Percentiles rank a stretch among this genome's conserved stretches.
Conservation (phyloP, 2,888 invertebrate species). For the Digitonthophagus gazella region DNA sequence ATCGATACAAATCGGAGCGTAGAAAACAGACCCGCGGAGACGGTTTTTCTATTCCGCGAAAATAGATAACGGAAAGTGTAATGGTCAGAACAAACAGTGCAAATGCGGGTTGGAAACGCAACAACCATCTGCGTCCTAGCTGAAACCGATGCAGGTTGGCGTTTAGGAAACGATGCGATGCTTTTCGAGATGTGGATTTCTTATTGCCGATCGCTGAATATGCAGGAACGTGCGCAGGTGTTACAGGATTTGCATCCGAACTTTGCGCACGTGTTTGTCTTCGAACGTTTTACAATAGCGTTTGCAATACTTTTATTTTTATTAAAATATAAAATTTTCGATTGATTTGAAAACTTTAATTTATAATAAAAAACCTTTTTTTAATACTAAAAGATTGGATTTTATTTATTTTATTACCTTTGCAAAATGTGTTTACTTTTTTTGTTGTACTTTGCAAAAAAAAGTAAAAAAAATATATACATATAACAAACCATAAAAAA, state of each 20-base stretch:
- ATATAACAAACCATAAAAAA: too few relatives aligned
- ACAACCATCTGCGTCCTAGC: neutral
- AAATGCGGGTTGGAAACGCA: neutral
- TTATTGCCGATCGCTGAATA: neutral
- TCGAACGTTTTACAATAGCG: neutral
- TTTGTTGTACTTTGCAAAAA: too few relatives aligned
- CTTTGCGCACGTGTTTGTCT: neutral
- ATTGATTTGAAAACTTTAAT: too few relatives aligned
- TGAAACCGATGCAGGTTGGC: neutral
- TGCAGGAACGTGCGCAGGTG: neutral
- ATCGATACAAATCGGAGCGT: conserved; percentile 1
- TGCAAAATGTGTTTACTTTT: too few relatives aligned
- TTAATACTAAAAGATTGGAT: too few relatives aligned
- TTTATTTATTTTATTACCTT: too few relatives aligned
- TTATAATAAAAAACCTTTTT: too few relatives aligned
- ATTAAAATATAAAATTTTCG: neutral
- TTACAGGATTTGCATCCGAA: neutral
- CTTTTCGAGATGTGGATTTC: neutral
- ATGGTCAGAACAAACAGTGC: neutral
- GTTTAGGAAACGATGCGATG: too few relatives aligned
- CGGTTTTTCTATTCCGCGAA: neutral
- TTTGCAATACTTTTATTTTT: neutral
- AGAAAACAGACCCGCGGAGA: neutral
- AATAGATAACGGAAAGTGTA: neutral
- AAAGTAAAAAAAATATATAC: too few relatives aligned